Percentiles rank a stretch among this genome's conserved stretches.
These are phyloP conservation scores for Muscicapa striata DNA, from an alignment of 2,797 vertebrate species.

Conservation along the genomic window DNA sequence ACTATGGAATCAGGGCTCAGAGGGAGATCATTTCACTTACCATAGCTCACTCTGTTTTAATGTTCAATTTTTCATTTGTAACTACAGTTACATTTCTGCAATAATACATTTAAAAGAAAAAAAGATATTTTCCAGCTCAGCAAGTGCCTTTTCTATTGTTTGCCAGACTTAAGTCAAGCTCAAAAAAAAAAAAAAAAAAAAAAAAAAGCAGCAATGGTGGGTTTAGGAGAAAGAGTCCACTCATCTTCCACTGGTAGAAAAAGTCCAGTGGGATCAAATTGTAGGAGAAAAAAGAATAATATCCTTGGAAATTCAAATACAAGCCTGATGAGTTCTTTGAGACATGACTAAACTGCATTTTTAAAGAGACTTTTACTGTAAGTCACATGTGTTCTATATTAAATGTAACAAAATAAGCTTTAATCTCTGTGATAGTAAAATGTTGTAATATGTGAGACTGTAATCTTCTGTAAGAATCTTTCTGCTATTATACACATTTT, in stretches of 20 bases:
- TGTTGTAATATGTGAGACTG: not conserved
- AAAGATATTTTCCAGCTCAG: not conserved
- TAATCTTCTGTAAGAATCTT: constrained; percentile 27
- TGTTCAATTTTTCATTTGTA: constrained; percentile 13
- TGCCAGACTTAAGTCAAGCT: not conserved
- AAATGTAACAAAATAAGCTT: constrained; percentile 27
- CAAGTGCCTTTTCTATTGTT: not conserved
- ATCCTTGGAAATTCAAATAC: not conserved
- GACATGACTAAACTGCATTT: not conserved
- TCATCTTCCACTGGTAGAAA: not conserved
- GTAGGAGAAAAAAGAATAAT: not conserved
- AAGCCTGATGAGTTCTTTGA: constrained; percentile 12
- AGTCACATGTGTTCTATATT: constrained; percentile 12
- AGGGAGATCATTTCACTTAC: not conserved
- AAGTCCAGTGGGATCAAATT: not conserved
- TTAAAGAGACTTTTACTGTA: not conserved
- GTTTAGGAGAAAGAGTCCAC: not conserved
- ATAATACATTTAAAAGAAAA: not conserved
- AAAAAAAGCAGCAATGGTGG: not conserved
- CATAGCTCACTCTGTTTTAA: not conserved
- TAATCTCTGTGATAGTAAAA: constrained; percentile 28
- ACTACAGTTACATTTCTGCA: not conserved
- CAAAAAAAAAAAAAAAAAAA: not conserved
- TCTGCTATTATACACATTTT: not conserved
- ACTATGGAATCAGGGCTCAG: not conserved